Evolutionary conservation across 1,140 invertebrate genomes (phyloP).

Genomic region (Meloidogyne floridensis): DNA sequence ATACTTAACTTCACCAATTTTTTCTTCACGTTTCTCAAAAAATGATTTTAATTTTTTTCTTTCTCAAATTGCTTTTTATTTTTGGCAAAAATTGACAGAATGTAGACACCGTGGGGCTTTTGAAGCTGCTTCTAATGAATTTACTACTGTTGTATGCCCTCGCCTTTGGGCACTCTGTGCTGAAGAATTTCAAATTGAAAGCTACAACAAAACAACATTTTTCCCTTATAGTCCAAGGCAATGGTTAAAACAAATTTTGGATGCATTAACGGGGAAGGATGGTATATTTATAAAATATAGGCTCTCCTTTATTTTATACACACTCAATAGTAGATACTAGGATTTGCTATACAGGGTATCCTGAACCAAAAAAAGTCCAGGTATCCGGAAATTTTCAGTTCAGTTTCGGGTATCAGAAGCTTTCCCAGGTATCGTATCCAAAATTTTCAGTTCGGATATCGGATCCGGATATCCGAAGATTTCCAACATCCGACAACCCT

Average conservation of each 20-base stretch:
- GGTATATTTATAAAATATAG: conserved; percentile 34
- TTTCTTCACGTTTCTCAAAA: conserved; percentile 15
- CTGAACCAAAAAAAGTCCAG: no score
- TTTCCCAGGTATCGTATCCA: no score
- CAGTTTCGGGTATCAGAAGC: no score
- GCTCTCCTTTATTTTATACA: no score
- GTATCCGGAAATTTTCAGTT: no score
- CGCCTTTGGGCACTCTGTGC: conserved; percentile 44
- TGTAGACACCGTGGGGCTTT: conserved; percentile 59
- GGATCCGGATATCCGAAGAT: no score
- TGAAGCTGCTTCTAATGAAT: conserved; percentile 54
- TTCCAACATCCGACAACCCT: no score
- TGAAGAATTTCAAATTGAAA: neutral
- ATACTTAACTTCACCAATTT: conserved; percentile 12
- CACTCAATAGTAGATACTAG: no score
- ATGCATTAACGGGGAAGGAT: conserved; percentile 42
- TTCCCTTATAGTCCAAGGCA: conserved; percentile 33
- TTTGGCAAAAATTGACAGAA: conserved; percentile 57
- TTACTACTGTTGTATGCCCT: conserved; percentile 40
- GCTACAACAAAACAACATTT: neutral
- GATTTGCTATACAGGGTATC: no score
- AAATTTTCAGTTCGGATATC: no score
- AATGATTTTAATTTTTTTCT: conserved; percentile 27
- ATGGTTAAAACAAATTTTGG: conserved; percentile 50
- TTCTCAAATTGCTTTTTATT: conserved; percentile 49